Conservation (phyloP, 2,113 vertebrate species). For the Syrrhaptes paradoxus region DNA sequence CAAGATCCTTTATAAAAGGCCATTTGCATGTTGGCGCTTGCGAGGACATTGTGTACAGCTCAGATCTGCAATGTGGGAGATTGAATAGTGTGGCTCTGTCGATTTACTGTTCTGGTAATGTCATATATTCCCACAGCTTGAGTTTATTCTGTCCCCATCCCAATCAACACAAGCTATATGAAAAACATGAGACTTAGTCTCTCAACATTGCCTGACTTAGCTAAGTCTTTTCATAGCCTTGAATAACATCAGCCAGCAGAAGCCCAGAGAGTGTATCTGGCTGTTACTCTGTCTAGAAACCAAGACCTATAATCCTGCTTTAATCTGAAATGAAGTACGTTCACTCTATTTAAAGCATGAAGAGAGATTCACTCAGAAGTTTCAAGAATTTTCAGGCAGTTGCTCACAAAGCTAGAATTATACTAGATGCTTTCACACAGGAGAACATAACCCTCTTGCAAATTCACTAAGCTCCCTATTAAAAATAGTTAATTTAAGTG, state of each 20-base stretch:
- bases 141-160: background rate
- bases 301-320: background rate
- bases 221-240: background rate
- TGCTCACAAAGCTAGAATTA: background rate
- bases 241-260: background rate
- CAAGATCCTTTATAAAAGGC: background rate
- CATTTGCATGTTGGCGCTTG: fast-evolving
- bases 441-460: background rate
- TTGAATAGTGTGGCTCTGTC: background rate
- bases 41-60: background rate
- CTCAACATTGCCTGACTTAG: background rate
- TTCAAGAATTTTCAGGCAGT: background rate
- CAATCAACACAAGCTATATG: background rate
- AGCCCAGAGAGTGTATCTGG: background rate
- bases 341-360: background rate
- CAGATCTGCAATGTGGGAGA: background rate
- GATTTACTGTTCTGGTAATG: background rate
- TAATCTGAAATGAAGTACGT: background rate
- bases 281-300: background rate
- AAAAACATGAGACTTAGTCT: background rate
- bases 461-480: background rate
- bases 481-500: background rate
- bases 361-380: background rate
- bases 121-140: background rate
- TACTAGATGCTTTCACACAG: background rate